Base-by-base conservation (phyloP, 2,888 invertebrate species). In the Hirtodrosophila alboralis region DNA sequence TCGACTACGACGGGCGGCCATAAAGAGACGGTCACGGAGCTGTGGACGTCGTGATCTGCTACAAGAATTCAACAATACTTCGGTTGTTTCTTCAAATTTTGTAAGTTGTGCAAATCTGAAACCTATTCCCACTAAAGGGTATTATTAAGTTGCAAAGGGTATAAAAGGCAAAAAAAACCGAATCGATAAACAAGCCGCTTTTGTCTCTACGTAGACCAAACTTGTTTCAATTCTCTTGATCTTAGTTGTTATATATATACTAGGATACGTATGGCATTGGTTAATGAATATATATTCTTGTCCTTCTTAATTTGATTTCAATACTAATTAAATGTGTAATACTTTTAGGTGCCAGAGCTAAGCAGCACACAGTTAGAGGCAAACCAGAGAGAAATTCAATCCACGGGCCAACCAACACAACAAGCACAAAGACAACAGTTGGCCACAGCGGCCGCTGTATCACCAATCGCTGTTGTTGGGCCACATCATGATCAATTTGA, bases 1-100 rank as follows among this genome's bases (percentile, higher is more conserved):
- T 56, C 77, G 77, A 1, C 36, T 78, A 5, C 78, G 78, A 4
- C 86, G 86, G 1, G 53, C 45, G 12, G 86, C 78, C n/a, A 58
- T 78, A 4, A 49, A 59, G 1, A 40, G 78, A 8, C 73, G 77
- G 0, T 84, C 78, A 0, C 73, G 77, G 4, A 84, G 78, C 41
- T 61, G 51, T n/a, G 86, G 77, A 3, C 48, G 58, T n/a, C 76
- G 76, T 3, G 60, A 67, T 26, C 34, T 78, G 23, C 34, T 78
- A 0, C 43, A 21, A 1, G 86, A 80, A 12, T 78, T 86, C n/a
- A 68, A 80, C n/a, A 54, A 51, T 10, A 23, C 12, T 2, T 37
- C 48, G 2, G 12, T 27, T 4, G 45, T 16, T 31, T 31, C 66
- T 5, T 28, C 34, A 0, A n/a, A 7, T 5, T 77, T 77, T 36